Conservation (phyloP, 2,888 invertebrate species). For the Lutraria lutraria region DNA sequence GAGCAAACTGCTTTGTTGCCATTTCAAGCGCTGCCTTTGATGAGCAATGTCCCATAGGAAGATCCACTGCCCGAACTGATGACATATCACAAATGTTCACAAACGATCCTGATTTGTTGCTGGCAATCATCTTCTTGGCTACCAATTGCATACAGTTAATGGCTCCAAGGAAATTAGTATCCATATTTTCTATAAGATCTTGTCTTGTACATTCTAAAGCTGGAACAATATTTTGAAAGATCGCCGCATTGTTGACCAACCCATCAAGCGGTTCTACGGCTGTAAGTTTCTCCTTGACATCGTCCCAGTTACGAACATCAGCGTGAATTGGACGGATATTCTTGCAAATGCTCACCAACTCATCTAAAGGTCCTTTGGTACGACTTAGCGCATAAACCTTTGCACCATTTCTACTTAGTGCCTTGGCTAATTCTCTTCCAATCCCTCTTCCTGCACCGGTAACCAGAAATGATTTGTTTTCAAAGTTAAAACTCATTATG, state of each 20-base stretch:
- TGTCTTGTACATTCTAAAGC: constrained; percentile 89
- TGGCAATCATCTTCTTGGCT: not conserved
- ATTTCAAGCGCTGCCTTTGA: not conserved
- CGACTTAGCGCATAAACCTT: constrained; percentile 93
- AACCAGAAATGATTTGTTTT: constrained; percentile 87
- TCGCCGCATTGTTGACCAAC: constrained; percentile 95
- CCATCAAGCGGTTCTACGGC: constrained; percentile 91
- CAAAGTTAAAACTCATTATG: constrained; percentile 10
- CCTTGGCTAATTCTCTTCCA: constrained; percentile 91
- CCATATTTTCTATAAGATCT: constrained; percentile 90
- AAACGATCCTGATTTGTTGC: not conserved
- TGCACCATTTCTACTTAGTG: constrained; percentile 91
- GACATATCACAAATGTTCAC: not conserved
- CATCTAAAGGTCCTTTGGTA: constrained; percentile 90
- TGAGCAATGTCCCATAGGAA: not conserved
- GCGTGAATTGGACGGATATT: constrained; percentile 88
- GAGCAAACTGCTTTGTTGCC: not conserved
- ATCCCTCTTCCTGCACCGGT: constrained; percentile 96
- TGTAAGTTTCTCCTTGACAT: constrained; percentile 89
- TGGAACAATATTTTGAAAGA: constrained; percentile 92
- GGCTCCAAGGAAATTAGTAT: constrained; percentile 94
- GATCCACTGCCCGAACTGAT: constrained; percentile 82
- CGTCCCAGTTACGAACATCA: constrained; percentile 92
- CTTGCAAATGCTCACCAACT: constrained; percentile 87
- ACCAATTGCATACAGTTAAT: not conserved